phyloP scores from a whole-genome alignment of 1,140 invertebrate species.

The Daktulosphaira vitifoliae region DNA sequence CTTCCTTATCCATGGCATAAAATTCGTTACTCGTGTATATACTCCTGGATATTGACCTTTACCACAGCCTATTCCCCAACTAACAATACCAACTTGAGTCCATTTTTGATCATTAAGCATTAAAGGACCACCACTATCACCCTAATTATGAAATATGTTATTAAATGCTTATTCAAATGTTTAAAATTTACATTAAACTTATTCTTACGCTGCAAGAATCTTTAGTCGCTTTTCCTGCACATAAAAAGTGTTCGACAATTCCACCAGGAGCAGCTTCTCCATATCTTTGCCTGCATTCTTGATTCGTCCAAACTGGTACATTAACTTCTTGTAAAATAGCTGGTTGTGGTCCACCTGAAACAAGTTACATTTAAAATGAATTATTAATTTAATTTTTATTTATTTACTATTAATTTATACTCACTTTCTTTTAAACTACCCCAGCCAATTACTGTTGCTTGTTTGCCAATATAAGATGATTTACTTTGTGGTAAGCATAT shows the following conservation, averaged over 20 bases:
- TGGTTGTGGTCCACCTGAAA: constrained; percentile 67
- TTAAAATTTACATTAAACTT: too few species aligned
- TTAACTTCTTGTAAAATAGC: constrained; percentile 70
- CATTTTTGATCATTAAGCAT: constrained; percentile 70
- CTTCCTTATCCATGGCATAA: constrained; percentile 68
- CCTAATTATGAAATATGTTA: constrained; percentile 56
- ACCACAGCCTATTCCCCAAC: constrained; percentile 89
- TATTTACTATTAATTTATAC: constrained; percentile 39
- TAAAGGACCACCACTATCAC: constrained; percentile 83
- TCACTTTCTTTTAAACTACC: constrained; percentile 69
- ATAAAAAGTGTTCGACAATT: constrained; percentile 77
- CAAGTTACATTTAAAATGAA: neutral
- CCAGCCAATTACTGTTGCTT: constrained; percentile 76
- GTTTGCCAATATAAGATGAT: constrained; percentile 54
- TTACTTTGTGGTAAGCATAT: constrained; percentile 65
- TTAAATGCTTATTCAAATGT: too few species aligned
- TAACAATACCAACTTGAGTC: constrained; percentile 81
- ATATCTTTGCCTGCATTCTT: constrained; percentile 68
- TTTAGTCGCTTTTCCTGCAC: constrained; percentile 67
- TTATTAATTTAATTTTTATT: neutral
- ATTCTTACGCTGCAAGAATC: constrained; percentile 85
- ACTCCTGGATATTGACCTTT: constrained; percentile 84
- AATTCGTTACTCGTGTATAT: constrained; percentile 67
- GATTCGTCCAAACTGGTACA: constrained; percentile 74
- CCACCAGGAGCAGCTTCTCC: constrained; percentile 76